phyloP scores from a whole-genome alignment of 2,888 invertebrate species.

The Listrodromus nycthemerus region DNA sequence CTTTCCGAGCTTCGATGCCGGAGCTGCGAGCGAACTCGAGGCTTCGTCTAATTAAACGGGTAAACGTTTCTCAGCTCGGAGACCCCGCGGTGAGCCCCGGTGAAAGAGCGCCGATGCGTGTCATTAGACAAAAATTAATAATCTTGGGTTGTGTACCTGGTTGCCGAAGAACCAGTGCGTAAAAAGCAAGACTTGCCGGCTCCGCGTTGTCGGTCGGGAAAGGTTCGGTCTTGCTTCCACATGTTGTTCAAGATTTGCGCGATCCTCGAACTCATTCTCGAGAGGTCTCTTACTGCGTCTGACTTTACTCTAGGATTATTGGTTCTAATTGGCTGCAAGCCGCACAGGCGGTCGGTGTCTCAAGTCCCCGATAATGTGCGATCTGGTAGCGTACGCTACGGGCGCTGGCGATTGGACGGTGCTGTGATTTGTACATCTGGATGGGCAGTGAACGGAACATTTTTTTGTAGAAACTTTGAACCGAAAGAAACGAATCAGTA shows the following conservation, averaged over 20 bases:
- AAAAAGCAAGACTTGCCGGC: conserved; percentile 48
- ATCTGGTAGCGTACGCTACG: background rate
- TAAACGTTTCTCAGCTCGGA: conserved; percentile 42
- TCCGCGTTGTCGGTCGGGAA: conserved; percentile 53
- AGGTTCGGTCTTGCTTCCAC: conserved; percentile 40
- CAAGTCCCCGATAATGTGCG: conserved; percentile 44
- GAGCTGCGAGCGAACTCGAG: background rate
- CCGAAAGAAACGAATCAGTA: no score
- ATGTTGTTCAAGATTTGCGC: conserved; percentile 59
- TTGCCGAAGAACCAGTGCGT: conserved; percentile 60
- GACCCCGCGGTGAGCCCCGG: conserved; percentile 58
- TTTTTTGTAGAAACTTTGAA: background rate
- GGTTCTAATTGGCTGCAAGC: conserved; percentile 64
- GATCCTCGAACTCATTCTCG: conserved; percentile 63
- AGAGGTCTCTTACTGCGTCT: conserved; percentile 30
- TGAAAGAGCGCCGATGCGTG: conserved; percentile 59
- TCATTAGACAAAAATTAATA: conserved; percentile 67
- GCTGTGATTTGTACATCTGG: background rate
- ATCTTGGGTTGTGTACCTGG: conserved; percentile 61
- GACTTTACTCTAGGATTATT: conserved; percentile 61
- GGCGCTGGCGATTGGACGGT: background rate
- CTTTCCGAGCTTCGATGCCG: conserved; percentile 39
- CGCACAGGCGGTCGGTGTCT: conserved; percentile 64
- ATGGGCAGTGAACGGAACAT: background rate
- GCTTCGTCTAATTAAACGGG: conserved; percentile 57